Evolutionary conservation across 2,888 invertebrate genomes (phyloP).

Genomic region (Xanthostigma xanthostigma): DNA sequence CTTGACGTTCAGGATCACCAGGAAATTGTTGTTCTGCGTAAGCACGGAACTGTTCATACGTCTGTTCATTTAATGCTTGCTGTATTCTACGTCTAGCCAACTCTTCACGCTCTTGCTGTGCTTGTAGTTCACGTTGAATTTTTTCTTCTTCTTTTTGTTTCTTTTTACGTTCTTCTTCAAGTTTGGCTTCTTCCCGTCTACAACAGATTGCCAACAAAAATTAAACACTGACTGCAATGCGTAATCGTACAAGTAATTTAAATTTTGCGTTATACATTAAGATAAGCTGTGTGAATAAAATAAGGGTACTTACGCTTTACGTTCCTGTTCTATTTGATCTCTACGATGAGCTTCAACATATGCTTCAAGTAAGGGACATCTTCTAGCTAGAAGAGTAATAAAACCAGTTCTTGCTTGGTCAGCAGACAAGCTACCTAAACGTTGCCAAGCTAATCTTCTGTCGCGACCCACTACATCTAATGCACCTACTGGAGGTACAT

Average conservation of each 20-base stretch:
- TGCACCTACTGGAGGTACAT: conserved; percentile 69
- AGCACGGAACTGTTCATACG: conserved; percentile 72
- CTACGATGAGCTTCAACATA: conserved; percentile 83
- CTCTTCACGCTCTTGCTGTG: conserved; percentile 44
- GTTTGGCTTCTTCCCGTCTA: conserved; percentile 25
- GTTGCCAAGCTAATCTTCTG: conserved; percentile 85
- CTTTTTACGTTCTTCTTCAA: conserved; percentile 39
- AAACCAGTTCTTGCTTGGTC: conserved; percentile 88
- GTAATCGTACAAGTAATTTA: neutral
- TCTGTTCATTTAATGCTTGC: conserved; percentile 91
- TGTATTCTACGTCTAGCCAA: conserved; percentile 70
- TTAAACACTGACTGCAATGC: neutral
- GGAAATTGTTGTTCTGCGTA: conserved; percentile 91
- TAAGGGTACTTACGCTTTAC: conserved; percentile 33
- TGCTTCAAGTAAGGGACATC: conserved; percentile 82
- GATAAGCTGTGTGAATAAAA: neutral
- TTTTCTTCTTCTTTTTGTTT: conserved; percentile 39
- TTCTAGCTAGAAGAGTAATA: conserved; percentile 67
- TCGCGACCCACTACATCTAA: conserved; percentile 92
- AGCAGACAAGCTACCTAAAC: conserved; percentile 69
- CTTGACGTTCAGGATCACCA: conserved; percentile 80
- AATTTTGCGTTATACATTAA: neutral
- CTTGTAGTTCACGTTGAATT: conserved; percentile 41
- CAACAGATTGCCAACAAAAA: conserved; percentile 2
- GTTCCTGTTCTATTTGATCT: conserved; percentile 67